Percentiles rank a stretch among this genome's conserved stretches.
phyloP scores from a whole-genome alignment of 2,113 vertebrate genomes.

The Eudorcas thomsonii region DNA sequence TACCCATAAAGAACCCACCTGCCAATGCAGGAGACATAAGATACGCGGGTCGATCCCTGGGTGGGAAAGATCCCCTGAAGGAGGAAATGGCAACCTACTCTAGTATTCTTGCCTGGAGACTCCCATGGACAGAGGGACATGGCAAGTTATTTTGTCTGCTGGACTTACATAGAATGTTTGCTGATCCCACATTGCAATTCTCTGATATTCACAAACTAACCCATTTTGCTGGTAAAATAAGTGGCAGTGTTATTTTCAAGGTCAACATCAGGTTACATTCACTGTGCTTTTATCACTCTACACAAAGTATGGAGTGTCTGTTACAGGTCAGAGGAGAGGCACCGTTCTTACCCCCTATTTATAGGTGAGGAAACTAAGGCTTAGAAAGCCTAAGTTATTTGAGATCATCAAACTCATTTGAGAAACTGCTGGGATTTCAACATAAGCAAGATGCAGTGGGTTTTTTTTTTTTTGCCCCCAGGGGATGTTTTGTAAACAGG shows the following conservation, averaged over 20 bases:
- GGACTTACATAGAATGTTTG: background rate
- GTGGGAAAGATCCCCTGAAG: background rate
- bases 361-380: background rate
- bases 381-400: background rate
- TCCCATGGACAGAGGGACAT: background rate
- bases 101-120: background rate
- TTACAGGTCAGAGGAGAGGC: background rate
- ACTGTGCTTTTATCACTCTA: background rate
- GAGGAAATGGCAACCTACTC: background rate
- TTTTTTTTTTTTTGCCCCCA: background rate
- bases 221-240: background rate
- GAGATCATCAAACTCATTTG: background rate
- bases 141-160: background rate
- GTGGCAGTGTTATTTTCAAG: background rate
- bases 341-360: background rate
- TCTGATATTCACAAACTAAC: background rate
- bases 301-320: background rate
- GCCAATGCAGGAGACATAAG: background rate
- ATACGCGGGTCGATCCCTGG: background rate
- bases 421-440: background rate
- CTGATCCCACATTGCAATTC: background rate
- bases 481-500: background rate
- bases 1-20: background rate
- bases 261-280: background rate
- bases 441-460: background rate